These are phyloP conservation scores for Conopomorpha cramerella DNA, from an alignment of 1,140 invertebrate genomes.

Conservation along the genomic window DNA sequence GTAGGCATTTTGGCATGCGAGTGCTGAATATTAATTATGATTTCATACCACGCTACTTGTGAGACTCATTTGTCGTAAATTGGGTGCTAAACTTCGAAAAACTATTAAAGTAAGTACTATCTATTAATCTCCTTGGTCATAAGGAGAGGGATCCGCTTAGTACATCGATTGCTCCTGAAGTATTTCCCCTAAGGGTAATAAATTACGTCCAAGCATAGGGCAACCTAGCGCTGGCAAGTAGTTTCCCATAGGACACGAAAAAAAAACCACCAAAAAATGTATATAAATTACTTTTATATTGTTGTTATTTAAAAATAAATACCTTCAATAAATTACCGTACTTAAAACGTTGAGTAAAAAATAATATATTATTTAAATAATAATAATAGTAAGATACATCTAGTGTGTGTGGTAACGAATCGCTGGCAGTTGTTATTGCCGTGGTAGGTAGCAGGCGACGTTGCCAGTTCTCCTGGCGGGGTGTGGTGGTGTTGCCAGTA, in stretches of 20 bases:
- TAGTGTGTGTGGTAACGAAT: slow-evolving; percentile 32
- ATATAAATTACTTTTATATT: slow-evolving; percentile 55
- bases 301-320: slow-evolving; percentile 53
- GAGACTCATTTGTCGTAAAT: no score
- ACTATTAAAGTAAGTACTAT: no score
- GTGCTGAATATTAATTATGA: no score
- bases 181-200: no score
- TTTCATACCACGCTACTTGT: no score
- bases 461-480: neutral
- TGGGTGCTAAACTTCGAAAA: no score
- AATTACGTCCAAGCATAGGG: neutral
- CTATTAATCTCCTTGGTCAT: no score
- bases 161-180: no score
- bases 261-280: slow-evolving; percentile 18
- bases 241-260: neutral
- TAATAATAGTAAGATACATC: slow-evolving; percentile 38
- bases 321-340: slow-evolving; percentile 45
- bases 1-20: no score
- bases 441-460: neutral
- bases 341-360: slow-evolving; percentile 38
- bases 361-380: slow-evolving; percentile 46
- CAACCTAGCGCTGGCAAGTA: neutral
- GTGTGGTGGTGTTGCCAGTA: no score
- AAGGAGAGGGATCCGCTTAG: no score
- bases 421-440: slow-evolving; percentile 21